phyloP scores from a whole-genome alignment of 2,888 invertebrate species.

The Eumacrocentrus americanus region DNA sequence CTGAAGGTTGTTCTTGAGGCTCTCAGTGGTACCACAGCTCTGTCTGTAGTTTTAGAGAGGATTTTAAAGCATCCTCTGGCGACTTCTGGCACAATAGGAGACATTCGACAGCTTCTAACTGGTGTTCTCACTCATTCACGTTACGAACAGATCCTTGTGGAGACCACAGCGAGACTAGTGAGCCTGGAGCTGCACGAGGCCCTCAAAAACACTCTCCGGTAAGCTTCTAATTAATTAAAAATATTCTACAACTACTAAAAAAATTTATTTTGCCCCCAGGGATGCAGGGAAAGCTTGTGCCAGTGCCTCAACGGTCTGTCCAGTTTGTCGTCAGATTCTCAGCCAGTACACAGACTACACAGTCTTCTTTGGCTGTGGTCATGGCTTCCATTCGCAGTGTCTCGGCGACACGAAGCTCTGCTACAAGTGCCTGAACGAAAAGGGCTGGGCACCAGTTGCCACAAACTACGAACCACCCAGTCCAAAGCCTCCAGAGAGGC shows the following conservation, averaged over 20 bases:
- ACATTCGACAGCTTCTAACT: conserved; percentile 67
- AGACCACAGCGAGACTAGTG: conserved; percentile 71
- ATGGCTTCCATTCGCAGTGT: conserved; percentile 56
- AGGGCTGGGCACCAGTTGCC: conserved; percentile 55
- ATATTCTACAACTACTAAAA: not conserved
- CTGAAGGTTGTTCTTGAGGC: conserved; percentile 56
- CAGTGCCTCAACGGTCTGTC: conserved; percentile 50
- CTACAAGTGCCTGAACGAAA: conserved; percentile 54
- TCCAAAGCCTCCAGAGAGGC: conserved; percentile 45
- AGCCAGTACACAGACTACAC: conserved; percentile 51
- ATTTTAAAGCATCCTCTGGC: conserved; percentile 64
- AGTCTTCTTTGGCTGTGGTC: conserved; percentile 56
- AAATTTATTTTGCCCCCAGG: conserved; percentile 34
- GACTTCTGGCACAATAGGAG: conserved; percentile 68
- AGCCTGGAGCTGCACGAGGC: conserved; percentile 72
- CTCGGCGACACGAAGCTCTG: conserved; percentile 54
- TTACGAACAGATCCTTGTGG: conserved; percentile 75
- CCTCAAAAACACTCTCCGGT: conserved; percentile 54
- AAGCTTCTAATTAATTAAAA: conserved; percentile 22
- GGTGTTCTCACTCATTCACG: conserved; percentile 79
- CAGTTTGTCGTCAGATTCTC: conserved; percentile 52
- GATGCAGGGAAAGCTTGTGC: conserved; percentile 54
- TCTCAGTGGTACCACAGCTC: conserved; percentile 58
- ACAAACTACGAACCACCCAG: conserved; percentile 44
- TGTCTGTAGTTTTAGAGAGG: conserved; percentile 67